Conservation (phyloP, 1,140 invertebrate species). For the Anastrepha obliqua region DNA sequence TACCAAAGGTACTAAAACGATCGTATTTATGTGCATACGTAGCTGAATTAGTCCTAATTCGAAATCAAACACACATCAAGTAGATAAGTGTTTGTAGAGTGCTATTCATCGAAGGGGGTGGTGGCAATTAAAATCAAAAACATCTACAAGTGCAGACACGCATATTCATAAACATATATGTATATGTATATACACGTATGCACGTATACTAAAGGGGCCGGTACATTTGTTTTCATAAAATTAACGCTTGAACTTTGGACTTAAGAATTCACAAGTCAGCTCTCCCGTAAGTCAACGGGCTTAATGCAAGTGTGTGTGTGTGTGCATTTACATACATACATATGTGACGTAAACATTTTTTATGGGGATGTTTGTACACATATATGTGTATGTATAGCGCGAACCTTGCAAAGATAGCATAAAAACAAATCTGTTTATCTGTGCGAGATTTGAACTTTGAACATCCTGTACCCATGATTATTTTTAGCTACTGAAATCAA, state of each 20-base stretch:
- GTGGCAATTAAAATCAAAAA: too few relatives aligned
- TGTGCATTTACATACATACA: neutral
- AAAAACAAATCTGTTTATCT: neutral
- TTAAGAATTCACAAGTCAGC: neutral
- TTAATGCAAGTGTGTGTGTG: neutral
- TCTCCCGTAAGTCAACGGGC: neutral
- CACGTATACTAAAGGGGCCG: neutral
- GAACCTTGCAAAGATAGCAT: too few relatives aligned
- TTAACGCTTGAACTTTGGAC: conserved; percentile 55
- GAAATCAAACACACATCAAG: too few relatives aligned
- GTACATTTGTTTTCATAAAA: conserved; percentile 30
- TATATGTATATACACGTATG: neutral
- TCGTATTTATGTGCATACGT: too few relatives aligned
- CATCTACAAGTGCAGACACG: too few relatives aligned
- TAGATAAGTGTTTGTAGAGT: too few relatives aligned
- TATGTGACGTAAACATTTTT: neutral
- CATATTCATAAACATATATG: neutral
- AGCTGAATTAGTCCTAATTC: too few relatives aligned
- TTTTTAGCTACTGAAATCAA: too few relatives aligned
- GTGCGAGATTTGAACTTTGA: conserved; percentile 35
- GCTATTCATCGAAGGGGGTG: too few relatives aligned
- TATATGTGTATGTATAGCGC: too few relatives aligned
- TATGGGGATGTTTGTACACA: too few relatives aligned
- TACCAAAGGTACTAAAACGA: conserved; percentile 55
- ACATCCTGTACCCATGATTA: neutral